Conservation (phyloP, 2,113 vertebrate genomes). For the Cheirogaleus medius region DNA sequence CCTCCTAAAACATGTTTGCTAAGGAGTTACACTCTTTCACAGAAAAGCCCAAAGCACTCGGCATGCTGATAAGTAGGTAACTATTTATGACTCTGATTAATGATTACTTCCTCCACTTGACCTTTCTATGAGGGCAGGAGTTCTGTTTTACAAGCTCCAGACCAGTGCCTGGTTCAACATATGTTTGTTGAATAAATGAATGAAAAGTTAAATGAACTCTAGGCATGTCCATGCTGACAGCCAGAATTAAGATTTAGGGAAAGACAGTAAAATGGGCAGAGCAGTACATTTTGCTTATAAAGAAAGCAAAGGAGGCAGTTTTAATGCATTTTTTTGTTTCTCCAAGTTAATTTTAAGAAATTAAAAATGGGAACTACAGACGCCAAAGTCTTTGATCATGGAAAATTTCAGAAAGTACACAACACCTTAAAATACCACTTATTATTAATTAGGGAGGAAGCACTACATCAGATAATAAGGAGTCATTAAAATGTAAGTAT, state of each 20-base stretch:
- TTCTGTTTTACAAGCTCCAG: background rate
- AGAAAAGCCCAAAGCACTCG: background rate
- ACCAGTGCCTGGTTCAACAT: background rate
- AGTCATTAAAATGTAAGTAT: background rate
- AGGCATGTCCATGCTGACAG: background rate
- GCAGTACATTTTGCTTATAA: background rate
- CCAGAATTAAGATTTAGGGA: constrained; percentile 15
- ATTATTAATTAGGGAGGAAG: background rate
- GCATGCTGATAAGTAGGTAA: background rate
- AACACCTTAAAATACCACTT: background rate
- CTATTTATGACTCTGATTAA: background rate
- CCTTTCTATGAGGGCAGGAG: background rate
- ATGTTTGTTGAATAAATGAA: background rate
- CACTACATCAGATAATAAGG: background rate
- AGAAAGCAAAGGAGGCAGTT: background rate
- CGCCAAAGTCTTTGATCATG: background rate
- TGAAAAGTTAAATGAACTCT: background rate
- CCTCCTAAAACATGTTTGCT: background rate
- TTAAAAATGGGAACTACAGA: background rate
- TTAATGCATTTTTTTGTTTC: background rate
- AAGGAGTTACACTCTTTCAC: background rate
- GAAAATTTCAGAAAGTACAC: background rate
- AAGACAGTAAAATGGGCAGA: constrained; percentile 1
- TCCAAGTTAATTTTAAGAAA: background rate
- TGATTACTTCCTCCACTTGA: background rate